phyloP scores from a whole-genome alignment of 2,113 vertebrate species.

The Oncorhynchus masou region DNA sequence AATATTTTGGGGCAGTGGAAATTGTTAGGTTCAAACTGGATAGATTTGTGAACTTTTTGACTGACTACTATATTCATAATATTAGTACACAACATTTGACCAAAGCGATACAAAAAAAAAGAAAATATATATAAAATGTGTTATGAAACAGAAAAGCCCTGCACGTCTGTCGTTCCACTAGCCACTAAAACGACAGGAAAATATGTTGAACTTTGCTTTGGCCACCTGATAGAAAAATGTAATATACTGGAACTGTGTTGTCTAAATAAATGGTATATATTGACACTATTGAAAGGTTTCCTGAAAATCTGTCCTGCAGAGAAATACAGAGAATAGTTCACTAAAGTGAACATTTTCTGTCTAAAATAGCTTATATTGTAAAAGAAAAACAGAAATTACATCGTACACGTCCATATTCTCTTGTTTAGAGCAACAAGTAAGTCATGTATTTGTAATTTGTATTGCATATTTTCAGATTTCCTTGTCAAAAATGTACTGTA shows the following conservation, averaged over 20 bases:
- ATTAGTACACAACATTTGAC: conserved; percentile 48
- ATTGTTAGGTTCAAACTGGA: conserved; percentile 66
- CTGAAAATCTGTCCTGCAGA: conserved; percentile 65
- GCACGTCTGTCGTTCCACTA: conserved; percentile 47
- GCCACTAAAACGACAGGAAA: conserved; percentile 23
- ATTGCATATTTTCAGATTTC: conserved; percentile 63
- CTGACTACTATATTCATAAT: conserved; percentile 67
- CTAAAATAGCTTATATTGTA: conserved; percentile 64
- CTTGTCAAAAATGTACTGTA: conserved; percentile 2
- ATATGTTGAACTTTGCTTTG: conserved; percentile 58
- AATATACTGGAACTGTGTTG: conserved; percentile 31
- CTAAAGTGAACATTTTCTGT: conserved; percentile 33
- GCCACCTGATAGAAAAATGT: conserved; percentile 64
- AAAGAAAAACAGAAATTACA: not conserved
- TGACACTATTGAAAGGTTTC: conserved; percentile 34
- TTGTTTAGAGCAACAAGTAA: not conserved
- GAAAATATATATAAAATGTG: conserved; percentile 7
- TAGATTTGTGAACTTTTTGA: conserved; percentile 66
- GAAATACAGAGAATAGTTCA: conserved; percentile 14
- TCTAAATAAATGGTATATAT: conserved; percentile 39
- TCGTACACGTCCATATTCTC: no score
- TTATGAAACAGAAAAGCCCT: conserved; percentile 25
- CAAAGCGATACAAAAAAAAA: no score
- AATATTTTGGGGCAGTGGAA: conserved; percentile 74
- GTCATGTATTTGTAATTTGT: conserved; percentile 39